phyloP scores from a whole-genome alignment of 2,113 vertebrate species.

The Sturnira hondurensis region DNA sequence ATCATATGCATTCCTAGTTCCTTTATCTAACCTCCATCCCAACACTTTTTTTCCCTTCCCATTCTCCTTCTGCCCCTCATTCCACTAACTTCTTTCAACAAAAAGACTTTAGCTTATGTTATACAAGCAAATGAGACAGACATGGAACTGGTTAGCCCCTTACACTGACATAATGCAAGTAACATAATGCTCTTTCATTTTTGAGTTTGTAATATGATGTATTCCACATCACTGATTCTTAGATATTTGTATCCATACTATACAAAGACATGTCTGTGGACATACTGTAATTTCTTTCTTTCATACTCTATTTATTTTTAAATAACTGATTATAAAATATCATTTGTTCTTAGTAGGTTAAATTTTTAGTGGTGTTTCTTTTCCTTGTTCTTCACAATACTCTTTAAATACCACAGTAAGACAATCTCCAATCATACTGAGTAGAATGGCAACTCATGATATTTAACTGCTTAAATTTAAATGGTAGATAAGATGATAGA shows the following conservation, averaged over 20 bases:
- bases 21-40: not conserved
- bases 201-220: not conserved
- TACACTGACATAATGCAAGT: not conserved
- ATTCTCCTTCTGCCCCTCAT: not conserved
- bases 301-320: not conserved
- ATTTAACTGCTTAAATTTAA: slow-evolving; percentile 20
- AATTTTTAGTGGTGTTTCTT: not conserved
- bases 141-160: not conserved
- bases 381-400: not conserved
- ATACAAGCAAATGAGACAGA: not conserved
- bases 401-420: not conserved
- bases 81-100: not conserved
- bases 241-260: not conserved
- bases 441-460: not conserved
- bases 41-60: not conserved
- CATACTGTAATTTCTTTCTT: not conserved
- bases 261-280: not conserved
- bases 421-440: not conserved
- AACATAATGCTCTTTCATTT: not conserved
- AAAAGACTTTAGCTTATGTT: not conserved
- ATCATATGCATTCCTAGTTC: not conserved
- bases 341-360: not conserved
- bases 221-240: not conserved
- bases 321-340: not conserved
- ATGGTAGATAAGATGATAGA: not conserved